phyloP scores from a whole-genome alignment of 1,140 invertebrate species.

The Hyposmocoma kahamanoa region DNA sequence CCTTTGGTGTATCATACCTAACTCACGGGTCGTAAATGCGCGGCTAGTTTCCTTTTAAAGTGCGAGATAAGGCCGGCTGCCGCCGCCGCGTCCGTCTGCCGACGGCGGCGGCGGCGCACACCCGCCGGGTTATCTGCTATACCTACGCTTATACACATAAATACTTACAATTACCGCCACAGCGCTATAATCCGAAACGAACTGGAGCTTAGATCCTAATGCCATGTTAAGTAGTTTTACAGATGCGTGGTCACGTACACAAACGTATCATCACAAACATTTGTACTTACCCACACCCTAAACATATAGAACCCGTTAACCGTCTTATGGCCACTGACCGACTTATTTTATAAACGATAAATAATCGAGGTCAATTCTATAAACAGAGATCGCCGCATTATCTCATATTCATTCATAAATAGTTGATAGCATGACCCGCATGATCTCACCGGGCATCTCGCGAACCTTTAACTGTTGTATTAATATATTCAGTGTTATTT shows the following conservation, averaged over 20 bases:
- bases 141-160: too few species aligned
- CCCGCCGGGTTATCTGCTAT: constrained; percentile 35
- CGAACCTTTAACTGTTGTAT: too few species aligned
- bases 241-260: too few species aligned
- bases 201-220: constrained; percentile 1
- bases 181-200: neutral
- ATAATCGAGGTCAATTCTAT: constrained; percentile 15
- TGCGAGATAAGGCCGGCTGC: constrained; percentile 44
- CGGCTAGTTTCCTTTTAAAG: constrained; percentile 64
- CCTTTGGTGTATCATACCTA: constrained; percentile 29
- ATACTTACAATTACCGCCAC: constrained; percentile 9
- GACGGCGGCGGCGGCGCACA: constrained; percentile 16
- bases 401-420: constrained; percentile 4
- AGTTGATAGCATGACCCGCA: neutral
- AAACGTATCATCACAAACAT: too few species aligned
- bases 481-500: constrained; percentile 8
- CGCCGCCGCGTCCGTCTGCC: constrained; percentile 25
- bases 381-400: constrained; percentile 3
- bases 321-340: neutral
- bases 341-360: neutral
- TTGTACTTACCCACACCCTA: too few species aligned
- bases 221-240: too few species aligned
- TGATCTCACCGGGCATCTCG: neutral
- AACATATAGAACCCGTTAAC: too few species aligned
- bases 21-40: constrained; percentile 52